Conservation (phyloP, 2,888 invertebrate genomes). For the Erebia ligea region DNA sequence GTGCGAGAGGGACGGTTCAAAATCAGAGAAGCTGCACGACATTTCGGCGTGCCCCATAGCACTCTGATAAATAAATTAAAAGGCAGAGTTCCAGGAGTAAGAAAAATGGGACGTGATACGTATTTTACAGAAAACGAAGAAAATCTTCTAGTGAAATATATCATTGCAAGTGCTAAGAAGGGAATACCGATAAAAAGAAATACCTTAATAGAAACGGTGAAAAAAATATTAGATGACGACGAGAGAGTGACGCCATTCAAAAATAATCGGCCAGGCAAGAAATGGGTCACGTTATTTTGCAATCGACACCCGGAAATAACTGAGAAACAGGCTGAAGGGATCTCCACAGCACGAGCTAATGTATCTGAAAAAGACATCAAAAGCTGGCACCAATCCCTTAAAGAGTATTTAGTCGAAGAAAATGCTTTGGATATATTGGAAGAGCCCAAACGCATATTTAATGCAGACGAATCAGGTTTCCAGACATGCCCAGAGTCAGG, state of each 20-base stretch:
- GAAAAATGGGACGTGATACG: slow-evolving; percentile 11
- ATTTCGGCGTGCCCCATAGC: slow-evolving; percentile 16
- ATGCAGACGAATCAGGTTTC: slow-evolving; percentile 42
- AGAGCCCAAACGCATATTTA: slow-evolving; percentile 38
- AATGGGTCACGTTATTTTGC: slow-evolving; percentile 1
- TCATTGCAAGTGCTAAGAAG: slow-evolving; percentile 10
- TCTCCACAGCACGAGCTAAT: slow-evolving; percentile 23
- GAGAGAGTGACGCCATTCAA: neutral
- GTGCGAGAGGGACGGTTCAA: slow-evolving; percentile 15
- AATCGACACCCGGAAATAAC: slow-evolving; percentile 1
- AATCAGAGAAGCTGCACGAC: slow-evolving; percentile 15
- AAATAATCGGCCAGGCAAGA: neutral
- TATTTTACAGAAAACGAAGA: too few species aligned
- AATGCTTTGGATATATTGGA: slow-evolving; percentile 31
- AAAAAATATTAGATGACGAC: slow-evolving; percentile 6
- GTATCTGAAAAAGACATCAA: slow-evolving; percentile 29
- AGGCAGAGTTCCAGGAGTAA: slow-evolving; percentile 5
- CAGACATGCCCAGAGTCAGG: slow-evolving; percentile 41
- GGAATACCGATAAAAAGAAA: slow-evolving; percentile 13
- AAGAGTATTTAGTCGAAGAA: slow-evolving; percentile 35
- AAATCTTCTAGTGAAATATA: slow-evolving; percentile 3
- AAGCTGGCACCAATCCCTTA: slow-evolving; percentile 30
- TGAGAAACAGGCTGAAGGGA: slow-evolving; percentile 35
- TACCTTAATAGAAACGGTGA: slow-evolving; percentile 9
- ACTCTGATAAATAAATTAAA: slow-evolving; percentile 19